phyloP scores from a whole-genome alignment of 2,888 invertebrate genomes.

The Sclerodermus sp. region DNA sequence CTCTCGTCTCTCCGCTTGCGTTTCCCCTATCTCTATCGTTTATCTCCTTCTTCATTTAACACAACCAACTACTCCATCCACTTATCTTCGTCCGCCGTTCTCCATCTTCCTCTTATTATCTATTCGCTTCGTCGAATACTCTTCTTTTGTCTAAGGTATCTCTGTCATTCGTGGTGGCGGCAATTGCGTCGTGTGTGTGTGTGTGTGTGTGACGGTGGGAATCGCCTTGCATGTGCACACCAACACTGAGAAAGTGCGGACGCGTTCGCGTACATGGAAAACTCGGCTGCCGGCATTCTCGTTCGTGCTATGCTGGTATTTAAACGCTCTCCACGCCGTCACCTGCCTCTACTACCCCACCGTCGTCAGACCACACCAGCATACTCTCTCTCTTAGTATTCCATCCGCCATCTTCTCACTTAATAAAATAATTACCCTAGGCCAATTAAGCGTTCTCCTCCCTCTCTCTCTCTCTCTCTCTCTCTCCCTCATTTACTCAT shows the following conservation, averaged over 20 bases:
- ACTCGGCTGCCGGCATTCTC: conserved; percentile 4
- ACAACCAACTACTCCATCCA: neutral
- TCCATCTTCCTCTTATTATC: neutral
- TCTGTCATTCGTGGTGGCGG: too few relatives aligned
- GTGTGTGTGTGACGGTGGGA: conserved; percentile 20
- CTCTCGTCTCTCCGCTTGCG: conserved; percentile 7
- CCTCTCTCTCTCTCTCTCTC: conserved; percentile 3
- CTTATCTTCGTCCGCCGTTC: neutral
- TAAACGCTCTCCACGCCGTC: conserved; percentile 43
- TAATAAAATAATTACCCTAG: conserved; percentile 58
- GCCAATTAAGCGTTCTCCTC: conserved; percentile 51
- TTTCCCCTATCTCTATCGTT: conserved; percentile 10
- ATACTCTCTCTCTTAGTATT: conserved; percentile 42
- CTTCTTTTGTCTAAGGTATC: too few relatives aligned
- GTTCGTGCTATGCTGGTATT: conserved; percentile 37
- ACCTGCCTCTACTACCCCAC: conserved; percentile 22
- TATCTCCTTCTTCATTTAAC: neutral
- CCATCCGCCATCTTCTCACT: conserved; percentile 57
- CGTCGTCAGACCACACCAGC: neutral
- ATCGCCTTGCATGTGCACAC: conserved; percentile 13
- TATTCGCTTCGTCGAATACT: too few relatives aligned
- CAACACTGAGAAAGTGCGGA: too few relatives aligned
- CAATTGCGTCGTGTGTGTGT: too few relatives aligned
- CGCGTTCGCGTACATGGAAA: neutral
- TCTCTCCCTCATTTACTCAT: neutral